These are phyloP conservation scores for Gila orcuttii DNA, from an alignment of 2,113 vertebrate genomes.

Conservation along the genomic window DNA sequence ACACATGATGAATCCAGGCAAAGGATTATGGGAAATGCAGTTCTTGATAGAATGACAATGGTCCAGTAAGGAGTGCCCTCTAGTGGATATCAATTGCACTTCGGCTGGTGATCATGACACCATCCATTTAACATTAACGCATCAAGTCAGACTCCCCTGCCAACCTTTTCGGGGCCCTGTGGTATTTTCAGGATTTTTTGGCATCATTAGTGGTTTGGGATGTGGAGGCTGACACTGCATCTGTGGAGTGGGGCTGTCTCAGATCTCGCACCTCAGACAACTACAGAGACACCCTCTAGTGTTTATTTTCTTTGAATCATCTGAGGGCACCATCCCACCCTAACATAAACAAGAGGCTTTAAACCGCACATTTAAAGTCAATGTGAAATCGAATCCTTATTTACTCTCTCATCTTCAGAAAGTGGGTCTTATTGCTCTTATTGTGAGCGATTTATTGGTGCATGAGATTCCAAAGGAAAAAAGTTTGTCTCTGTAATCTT, in stretches of 20 bases:
- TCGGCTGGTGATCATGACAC: too few relatives aligned
- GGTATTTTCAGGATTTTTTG: constrained; percentile 25
- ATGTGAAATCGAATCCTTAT: background rate
- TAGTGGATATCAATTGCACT: too few relatives aligned
- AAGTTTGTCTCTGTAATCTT: background rate
- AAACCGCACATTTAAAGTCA: background rate
- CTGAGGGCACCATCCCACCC: background rate
- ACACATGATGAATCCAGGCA: too few relatives aligned
- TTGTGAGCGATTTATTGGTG: background rate
- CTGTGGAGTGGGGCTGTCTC: background rate
- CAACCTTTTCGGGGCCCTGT: constrained; percentile 7
- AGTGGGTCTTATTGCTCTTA: background rate
- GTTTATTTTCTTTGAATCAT: constrained; percentile 25
- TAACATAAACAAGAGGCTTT: background rate
- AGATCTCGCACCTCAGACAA: constrained; percentile 20
- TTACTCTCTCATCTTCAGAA: constrained; percentile 1
- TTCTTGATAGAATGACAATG: too few relatives aligned
- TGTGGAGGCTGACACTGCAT: constrained; percentile 37
- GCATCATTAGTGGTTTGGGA: constrained; percentile 39
- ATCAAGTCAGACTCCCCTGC: background rate
- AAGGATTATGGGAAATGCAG: too few relatives aligned
- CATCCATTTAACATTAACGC: background rate
- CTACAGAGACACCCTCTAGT: background rate
- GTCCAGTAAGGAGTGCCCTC: too few relatives aligned
- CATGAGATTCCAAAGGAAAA: background rate